phyloP scores from a whole-genome alignment of 2,113 vertebrate species.

The Xerus inauris region DNA sequence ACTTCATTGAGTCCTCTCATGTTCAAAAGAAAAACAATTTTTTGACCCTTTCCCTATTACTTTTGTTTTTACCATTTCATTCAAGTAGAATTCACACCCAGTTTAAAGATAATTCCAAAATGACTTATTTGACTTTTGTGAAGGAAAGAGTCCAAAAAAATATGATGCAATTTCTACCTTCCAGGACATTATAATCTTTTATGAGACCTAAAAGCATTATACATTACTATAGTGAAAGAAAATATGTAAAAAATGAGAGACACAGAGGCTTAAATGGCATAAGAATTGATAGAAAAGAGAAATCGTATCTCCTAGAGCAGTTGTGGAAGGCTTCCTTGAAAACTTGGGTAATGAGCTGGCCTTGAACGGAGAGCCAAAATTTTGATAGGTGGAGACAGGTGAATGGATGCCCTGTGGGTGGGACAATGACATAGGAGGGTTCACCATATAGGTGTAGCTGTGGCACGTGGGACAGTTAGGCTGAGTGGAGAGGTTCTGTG shows the following conservation, averaged over 20 bases:
- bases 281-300: neutral
- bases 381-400: neutral
- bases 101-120: slow-evolving; percentile 32
- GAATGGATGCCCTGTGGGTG: neutral
- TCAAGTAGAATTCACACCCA: neutral
- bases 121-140: neutral
- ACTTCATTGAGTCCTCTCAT: neutral
- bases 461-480: neutral
- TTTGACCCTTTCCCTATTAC: neutral
- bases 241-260: slow-evolving; percentile 1
- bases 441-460: neutral
- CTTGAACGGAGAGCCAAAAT: neutral
- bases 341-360: neutral
- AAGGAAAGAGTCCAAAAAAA: neutral
- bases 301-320: neutral
- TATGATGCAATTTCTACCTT: neutral
- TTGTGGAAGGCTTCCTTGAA: neutral
- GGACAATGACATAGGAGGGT: neutral
- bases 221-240: neutral
- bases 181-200: neutral
- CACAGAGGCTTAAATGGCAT: neutral
- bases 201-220: neutral
- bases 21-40: slow-evolving; percentile 21
- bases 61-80: slow-evolving; percentile 38
- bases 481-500: neutral